These are phyloP conservation scores for Trachelus tabidus DNA, from an alignment of 2,888 invertebrate species.

Conservation along the genomic window DNA sequence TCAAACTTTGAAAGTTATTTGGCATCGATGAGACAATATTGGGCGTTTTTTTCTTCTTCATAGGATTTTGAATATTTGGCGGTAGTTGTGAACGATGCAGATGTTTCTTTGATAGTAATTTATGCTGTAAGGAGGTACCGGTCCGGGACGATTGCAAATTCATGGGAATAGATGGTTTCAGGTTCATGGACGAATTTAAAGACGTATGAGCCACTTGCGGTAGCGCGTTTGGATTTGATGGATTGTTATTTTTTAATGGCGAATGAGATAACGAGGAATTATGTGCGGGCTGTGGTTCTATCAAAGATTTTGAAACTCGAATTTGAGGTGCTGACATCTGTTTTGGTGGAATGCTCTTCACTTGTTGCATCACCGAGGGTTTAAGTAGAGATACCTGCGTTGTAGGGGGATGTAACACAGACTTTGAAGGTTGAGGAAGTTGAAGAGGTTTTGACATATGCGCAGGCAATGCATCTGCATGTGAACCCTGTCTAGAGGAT, in stretches of 20 bases:
- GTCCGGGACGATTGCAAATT: constrained; percentile 33
- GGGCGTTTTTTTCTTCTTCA: constrained; percentile 43
- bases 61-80: constrained; percentile 17
- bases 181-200: constrained; percentile 34
- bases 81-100: constrained; percentile 23
- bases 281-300: constrained; percentile 55
- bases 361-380: constrained; percentile 44
- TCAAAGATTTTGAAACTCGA: constrained; percentile 52
- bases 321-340: constrained; percentile 48
- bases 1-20: constrained; percentile 35
- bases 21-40: constrained; percentile 37
- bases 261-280: constrained; percentile 44
- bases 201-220: constrained; percentile 43
- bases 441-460: constrained; percentile 42
- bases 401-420: constrained; percentile 29
- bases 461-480: constrained; percentile 33
- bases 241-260: constrained; percentile 34
- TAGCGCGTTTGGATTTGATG: constrained; percentile 28
- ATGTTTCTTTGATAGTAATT: constrained; percentile 58
- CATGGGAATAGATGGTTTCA: constrained; percentile 45
- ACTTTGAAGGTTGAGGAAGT: constrained; percentile 25
- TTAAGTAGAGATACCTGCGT: constrained; percentile 55
- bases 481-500: constrained; percentile 20
- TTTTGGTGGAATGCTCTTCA: constrained; percentile 35
- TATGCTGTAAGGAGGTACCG: constrained; percentile 57